These are phyloP conservation scores for Drosophila asahinai DNA, from an alignment of 1,140 invertebrate genomes.

Conservation along the genomic window DNA sequence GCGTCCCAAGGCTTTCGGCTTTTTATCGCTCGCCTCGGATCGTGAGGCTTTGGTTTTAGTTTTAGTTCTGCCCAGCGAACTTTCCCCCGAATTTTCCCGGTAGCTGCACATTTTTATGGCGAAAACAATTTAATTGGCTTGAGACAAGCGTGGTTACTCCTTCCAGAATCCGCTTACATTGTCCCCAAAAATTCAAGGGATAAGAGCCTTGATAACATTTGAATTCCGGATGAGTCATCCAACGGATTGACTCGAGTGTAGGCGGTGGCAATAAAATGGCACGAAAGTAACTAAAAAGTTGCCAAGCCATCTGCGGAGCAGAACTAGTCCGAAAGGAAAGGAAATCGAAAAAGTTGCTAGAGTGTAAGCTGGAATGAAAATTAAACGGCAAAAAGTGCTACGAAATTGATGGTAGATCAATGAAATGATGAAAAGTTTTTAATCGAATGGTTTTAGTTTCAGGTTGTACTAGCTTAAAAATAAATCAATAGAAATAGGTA, in stretches of 20 bases:
- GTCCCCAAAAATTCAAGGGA: constrained; percentile 53
- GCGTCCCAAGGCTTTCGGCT: constrained; percentile 14
- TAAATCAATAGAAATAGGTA: background rate
- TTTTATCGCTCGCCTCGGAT: constrained; percentile 71
- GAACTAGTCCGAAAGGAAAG: constrained; percentile 20
- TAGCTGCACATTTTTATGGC: constrained; percentile 78
- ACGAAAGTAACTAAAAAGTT: constrained; percentile 41
- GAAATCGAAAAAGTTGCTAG: constrained; percentile 50
- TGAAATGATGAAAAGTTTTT: constrained; percentile 44
- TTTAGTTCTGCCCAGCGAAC: constrained; percentile 25
- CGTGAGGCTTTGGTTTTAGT: constrained; percentile 60
- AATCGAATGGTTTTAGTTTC: constrained; percentile 1
- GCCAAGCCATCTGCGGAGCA: constrained; percentile 27
- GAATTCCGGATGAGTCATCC: constrained; percentile 62
- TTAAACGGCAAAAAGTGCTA: constrained; percentile 2
- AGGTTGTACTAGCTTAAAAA: background rate
- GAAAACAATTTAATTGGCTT: constrained; percentile 78
- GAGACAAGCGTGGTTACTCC: constrained; percentile 44
- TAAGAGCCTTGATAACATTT: constrained; percentile 52
- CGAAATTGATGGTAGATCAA: constrained; percentile 22
- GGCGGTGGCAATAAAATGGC: constrained; percentile 28
- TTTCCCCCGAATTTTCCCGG: constrained; percentile 12
- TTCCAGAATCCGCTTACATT: constrained; percentile 33
- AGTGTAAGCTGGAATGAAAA: constrained; percentile 18
- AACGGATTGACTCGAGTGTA: constrained; percentile 39